A percentile compares a stretch with the other conserved stretches of the same genome.
phyloP scores from a whole-genome alignment of 1,140 invertebrate species.

The Metaphire vulgaris region DNA sequence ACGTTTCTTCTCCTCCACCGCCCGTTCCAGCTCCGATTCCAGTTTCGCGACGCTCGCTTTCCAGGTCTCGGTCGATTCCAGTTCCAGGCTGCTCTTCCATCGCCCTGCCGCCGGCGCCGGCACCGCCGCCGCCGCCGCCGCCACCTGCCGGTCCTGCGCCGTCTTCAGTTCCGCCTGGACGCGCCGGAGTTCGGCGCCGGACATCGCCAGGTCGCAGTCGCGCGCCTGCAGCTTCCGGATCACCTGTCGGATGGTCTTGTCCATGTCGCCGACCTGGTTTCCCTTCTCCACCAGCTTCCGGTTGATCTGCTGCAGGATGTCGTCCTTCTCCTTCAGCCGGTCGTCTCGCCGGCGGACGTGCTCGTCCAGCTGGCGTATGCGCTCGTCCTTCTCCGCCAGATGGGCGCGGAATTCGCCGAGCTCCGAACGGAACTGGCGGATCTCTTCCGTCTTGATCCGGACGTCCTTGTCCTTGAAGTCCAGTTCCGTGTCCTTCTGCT shows the following conservation, averaged over 20 bases:
- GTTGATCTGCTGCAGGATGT: conserved; percentile 31
- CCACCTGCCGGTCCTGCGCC: conserved; percentile 2
- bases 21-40: conserved; percentile 25
- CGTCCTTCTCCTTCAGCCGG: conserved; percentile 34
- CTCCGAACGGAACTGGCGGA: conserved; percentile 1
- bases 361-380: conserved; percentile 26
- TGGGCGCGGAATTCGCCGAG: conserved; percentile 7
- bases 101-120: background rate
- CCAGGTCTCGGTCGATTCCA: background rate
- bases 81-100: background rate
- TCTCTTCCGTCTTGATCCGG: conserved; percentile 20
- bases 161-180: conserved; percentile 16
- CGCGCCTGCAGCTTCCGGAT: conserved; percentile 23
- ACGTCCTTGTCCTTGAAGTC: conserved; percentile 23
- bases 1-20: conserved; percentile 26
- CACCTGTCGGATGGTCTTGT: conserved; percentile 19
- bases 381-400: conserved; percentile 27
- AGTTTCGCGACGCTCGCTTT: background rate
- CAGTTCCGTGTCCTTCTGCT: background rate
- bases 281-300: conserved; percentile 27
- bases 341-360: conserved; percentile 31
- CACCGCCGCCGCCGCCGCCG: background rate
- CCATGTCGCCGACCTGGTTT: conserved; percentile 28
- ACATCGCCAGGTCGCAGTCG: conserved; percentile 20
- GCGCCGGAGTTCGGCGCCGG: conserved; percentile 8